Evolutionary conservation across 2,113 vertebrate genomes (phyloP).

Genomic region (Thymallus thymallus): DNA sequence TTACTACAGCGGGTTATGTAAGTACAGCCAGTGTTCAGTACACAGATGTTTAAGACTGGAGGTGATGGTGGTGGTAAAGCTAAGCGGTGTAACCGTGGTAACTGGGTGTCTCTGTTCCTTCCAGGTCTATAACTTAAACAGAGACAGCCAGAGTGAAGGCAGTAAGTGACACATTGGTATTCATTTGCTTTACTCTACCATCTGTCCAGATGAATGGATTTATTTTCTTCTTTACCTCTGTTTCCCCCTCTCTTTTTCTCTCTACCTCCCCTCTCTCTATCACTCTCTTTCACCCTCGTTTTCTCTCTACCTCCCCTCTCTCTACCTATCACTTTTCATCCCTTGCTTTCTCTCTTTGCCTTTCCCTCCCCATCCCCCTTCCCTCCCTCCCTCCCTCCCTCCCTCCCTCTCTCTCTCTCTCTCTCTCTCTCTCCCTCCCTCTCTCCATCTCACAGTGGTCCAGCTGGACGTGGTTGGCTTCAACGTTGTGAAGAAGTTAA

Average conservation of each 20-base stretch:
- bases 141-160: slow-evolving; percentile 92
- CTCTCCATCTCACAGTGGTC: slow-evolving; percentile 75
- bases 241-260: neutral
- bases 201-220: neutral
- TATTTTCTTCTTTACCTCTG: neutral
- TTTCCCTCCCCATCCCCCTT: slow-evolving; percentile 20
- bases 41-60: too few relatives aligned
- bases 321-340: too few relatives aligned
- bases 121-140: slow-evolving; percentile 96
- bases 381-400: too few relatives aligned
- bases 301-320: too few relatives aligned
- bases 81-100: neutral
- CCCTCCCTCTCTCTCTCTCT: neutral
- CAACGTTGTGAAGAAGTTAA: slow-evolving; percentile 94
- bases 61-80: neutral
- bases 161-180: slow-evolving; percentile 78
- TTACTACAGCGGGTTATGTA: too few relatives aligned
- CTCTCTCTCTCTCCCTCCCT: neutral
- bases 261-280: neutral
- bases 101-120: slow-evolving; percentile 1
- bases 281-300: neutral
- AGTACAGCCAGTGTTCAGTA: too few relatives aligned
- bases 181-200: neutral
- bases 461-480: slow-evolving; percentile 93
- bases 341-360: neutral